Evolutionary conservation across 2,113 vertebrate species (phyloP).

Genomic region (Peromyscus californicus): DNA sequence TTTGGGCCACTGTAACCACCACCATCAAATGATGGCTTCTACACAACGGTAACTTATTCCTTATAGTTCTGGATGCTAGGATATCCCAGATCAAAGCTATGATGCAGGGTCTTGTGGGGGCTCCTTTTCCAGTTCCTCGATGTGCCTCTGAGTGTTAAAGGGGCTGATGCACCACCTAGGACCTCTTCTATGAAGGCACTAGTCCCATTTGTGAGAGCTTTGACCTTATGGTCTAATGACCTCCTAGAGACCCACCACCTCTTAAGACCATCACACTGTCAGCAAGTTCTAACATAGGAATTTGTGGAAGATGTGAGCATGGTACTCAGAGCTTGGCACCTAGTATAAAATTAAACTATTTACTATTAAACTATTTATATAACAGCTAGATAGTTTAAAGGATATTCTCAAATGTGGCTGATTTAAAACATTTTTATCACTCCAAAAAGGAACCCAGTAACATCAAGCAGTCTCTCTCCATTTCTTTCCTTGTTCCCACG

Average conservation of each 20-base stretch:
- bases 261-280: background rate
- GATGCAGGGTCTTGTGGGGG: background rate
- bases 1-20: background rate
- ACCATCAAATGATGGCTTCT: background rate
- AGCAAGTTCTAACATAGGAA: background rate
- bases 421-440: background rate
- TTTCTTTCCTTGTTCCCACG: background rate
- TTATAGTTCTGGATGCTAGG: background rate
- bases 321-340: background rate
- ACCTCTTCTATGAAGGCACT: background rate
- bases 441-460: background rate
- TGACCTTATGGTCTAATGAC: accelerated
- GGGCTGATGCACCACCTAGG: background rate
- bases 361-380: background rate
- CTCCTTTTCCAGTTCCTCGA: background rate
- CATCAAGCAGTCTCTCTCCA: background rate
- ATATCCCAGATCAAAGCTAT: background rate
- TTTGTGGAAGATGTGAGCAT: background rate
- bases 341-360: background rate
- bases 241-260: background rate
- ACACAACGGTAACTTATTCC: background rate
- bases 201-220: background rate
- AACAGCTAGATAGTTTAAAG: background rate
- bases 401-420: background rate
- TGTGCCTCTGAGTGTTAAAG: background rate